Evolutionary conservation across 2,113 vertebrate genomes (phyloP).

Genomic region (Upupa epops): DNA sequence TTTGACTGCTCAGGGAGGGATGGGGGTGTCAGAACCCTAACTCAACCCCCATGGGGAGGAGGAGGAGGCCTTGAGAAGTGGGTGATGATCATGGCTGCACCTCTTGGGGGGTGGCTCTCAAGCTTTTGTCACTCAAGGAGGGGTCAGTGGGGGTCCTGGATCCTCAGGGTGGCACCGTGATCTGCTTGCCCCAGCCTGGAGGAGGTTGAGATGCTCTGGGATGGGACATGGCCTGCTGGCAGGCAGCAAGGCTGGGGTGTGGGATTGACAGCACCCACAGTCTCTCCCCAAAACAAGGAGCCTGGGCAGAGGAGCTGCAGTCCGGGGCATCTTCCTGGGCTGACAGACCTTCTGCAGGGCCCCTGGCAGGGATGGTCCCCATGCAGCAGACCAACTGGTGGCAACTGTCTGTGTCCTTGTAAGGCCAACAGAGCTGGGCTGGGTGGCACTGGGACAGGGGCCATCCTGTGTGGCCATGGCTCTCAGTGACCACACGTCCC

Average conservation of each 20-base stretch:
- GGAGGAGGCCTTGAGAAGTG: neutral
- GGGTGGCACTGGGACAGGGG: neutral
- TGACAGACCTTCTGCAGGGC: neutral
- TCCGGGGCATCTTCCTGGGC: neutral
- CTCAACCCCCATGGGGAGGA: neutral
- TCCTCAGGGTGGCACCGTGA: accelerated
- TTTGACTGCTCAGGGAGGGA: neutral
- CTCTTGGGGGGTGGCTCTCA: neutral
- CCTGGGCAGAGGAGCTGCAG: neutral
- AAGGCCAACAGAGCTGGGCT: neutral
- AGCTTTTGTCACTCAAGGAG: neutral
- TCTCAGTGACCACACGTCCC: neutral
- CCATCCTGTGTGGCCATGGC: neutral
- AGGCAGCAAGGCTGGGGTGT: neutral
- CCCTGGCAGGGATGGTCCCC: neutral
- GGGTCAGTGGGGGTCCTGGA: neutral
- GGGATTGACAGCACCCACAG: accelerated
- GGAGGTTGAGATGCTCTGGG: neutral
- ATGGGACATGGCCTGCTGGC: accelerated
- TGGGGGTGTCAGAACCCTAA: accelerated
- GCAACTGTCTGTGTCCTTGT: neutral
- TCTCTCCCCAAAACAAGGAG: neutral
- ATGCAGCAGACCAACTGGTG: accelerated
- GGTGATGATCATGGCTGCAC: neutral
- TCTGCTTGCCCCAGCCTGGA: neutral